Evolutionary conservation across 2,888 invertebrate genomes (phyloP), one percentile per base, ranked within the genome.

Genomic region (Pycnomerus fuliginosus): DNA sequence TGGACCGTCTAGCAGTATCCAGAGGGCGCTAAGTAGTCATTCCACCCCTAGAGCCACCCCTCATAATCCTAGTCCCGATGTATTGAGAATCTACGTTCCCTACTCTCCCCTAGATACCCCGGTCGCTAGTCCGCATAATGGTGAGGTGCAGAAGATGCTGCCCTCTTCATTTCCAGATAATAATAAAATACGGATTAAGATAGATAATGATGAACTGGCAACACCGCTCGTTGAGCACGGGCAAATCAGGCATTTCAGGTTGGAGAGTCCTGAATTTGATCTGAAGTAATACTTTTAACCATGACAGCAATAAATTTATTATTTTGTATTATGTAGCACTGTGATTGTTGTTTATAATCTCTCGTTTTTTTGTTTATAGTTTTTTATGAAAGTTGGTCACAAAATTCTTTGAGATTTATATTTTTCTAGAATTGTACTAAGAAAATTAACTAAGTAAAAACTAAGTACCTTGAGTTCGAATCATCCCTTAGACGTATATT

Each of bases 21-120:
- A 78, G 57, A 32, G 76, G 43, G 76, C 74, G 23, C 48, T 70
- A 16, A 79, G 80, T 24, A 68, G 77, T 10, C 80, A 78, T 51
- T 80, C 80, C 2, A 85, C 85, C 1, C 84, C 85, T 2, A 74
- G 83, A 16, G 43, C 82, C 16, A 83, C 82, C 0, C 83, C 84
- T 3, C 81, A 81, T 43, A 80, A 79, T 30, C 83, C 83, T 13
- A 78, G 77, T 59, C 85, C 85, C 29, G 88, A 88, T 68, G 80
- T 87, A 29, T 80, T 89, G 33, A 77, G 88, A 47, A 88, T 89
- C 52, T 88, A 87, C 70, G 88, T 89, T 37, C 86, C 87, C 1
- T 88, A 87, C 69, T 79, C 80, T n/a, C 80, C 80, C 7, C 65
- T 79, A 1, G 79, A 77, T 36, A 73, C 65, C 62, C 80, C 56